Evolutionary conservation across 2,888 invertebrate genomes (phyloP).

Genomic region (Linnaemya tessellans): DNA sequence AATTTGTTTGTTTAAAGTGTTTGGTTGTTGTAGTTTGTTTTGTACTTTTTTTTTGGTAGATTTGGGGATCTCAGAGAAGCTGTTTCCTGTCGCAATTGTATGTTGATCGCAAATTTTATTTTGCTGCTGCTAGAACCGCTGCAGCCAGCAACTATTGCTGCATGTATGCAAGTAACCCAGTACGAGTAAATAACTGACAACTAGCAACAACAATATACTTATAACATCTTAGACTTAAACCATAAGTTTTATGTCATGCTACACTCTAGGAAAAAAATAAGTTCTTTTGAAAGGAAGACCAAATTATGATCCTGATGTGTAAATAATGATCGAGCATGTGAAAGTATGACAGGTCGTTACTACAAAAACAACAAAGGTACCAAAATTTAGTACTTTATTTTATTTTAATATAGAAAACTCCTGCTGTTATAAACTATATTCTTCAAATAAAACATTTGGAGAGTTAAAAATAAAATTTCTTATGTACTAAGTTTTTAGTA

Average conservation of each 20-base stretch:
- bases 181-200: slow-evolving; percentile 65
- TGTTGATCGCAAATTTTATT: slow-evolving; percentile 68
- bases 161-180: slow-evolving; percentile 12
- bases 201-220: slow-evolving; percentile 63
- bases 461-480: too few species aligned
- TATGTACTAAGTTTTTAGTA: too few species aligned
- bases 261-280: slow-evolving; percentile 31
- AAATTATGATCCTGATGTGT: background rate
- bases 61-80: slow-evolving; percentile 59
- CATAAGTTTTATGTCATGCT: slow-evolving; percentile 62
- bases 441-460: too few species aligned
- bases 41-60: slow-evolving; percentile 4
- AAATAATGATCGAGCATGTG: too few species aligned
- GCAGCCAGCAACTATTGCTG: slow-evolving; percentile 46
- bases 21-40: slow-evolving; percentile 38
- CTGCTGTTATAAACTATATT: too few species aligned
- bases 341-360: too few species aligned
- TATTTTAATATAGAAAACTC: too few species aligned
- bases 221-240: slow-evolving; percentile 63
- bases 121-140: slow-evolving; percentile 38
- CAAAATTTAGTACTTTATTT: too few species aligned
- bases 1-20: slow-evolving; percentile 65
- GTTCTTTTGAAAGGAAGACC: background rate
- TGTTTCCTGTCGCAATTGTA: slow-evolving; percentile 72
- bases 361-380: too few species aligned